Evolutionary conservation across 2,888 invertebrate genomes (phyloP).

Genomic region (Melipona beecheii): DNA sequence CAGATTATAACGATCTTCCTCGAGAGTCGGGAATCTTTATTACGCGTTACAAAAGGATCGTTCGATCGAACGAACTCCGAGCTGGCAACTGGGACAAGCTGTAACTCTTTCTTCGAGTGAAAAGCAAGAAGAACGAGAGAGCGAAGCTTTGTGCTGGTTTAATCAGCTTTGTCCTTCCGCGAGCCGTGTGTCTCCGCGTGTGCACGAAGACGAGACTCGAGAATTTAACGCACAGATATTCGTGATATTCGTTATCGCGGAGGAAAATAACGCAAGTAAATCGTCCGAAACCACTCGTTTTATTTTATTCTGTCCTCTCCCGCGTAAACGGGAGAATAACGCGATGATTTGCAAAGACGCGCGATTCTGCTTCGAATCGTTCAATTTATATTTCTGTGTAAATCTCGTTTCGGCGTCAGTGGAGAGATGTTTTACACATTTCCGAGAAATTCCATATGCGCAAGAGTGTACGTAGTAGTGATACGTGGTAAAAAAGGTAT

Average conservation of each 20-base stretch:
- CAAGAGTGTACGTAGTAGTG: no score
- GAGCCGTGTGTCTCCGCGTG: not conserved
- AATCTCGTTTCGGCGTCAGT: no score
- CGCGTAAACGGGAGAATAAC: not conserved
- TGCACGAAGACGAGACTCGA: not conserved
- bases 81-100: conserved; percentile 6
- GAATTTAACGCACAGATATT: not conserved
- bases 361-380: not conserved
- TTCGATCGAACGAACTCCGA: conserved; percentile 16
- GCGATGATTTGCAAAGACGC: not conserved
- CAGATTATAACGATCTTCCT: conserved; percentile 48
- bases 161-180: conserved; percentile 2
- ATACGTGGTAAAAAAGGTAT: no score
- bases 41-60: conserved; percentile 9
- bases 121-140: not conserved
- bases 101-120: not conserved
- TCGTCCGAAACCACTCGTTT: not conserved
- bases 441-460: no score
- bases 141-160: conserved; percentile 12
- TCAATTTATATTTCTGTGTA: not conserved
- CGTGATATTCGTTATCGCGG: not conserved
- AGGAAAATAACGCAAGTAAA: not conserved
- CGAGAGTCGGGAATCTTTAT: conserved; percentile 33
- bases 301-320: not conserved
- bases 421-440: no score